Evolutionary conservation across 2,888 invertebrate species (phyloP), one percentile per base, ranked within the genome.

Genomic region (Pyralis farinalis): DNA sequence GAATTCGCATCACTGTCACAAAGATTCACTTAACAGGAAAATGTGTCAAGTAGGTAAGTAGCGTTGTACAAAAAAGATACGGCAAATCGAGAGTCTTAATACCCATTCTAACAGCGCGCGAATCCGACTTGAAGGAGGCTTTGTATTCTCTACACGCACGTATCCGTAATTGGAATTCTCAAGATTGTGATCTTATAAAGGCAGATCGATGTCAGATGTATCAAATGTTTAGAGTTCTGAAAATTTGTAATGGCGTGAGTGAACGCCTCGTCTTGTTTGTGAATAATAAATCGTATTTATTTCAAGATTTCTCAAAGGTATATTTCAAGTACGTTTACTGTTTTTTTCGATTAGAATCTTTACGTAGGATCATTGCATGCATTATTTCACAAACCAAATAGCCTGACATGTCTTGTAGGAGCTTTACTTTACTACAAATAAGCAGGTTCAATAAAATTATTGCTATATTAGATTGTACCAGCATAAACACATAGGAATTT

Each of bases 151-250:
- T 58, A 63, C 78, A 78, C 78, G 76, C 65, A 60, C 64, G 51
- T 58, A 49, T 52, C 63, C 55, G 74, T 81, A 81, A 84, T 84
- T 83, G 80, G 77, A 81, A 83, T 83, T 82, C 77, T 68, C 66
- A 64, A 76, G 73, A 76, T 75, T 72, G 67, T 72, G 74, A 77
- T 79, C 72, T 73, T 70, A 71, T 73, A 65, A 68, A 63, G 60
- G 69, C 51, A 59, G 68, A 75, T 73, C 58, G 63, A 63, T 60
- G 65, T 68, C 63, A 60, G 71, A 74, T 74, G 75, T 73, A 74
- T 77, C 75, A 71, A 69, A 53, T 53, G 53, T 53, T 55, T 58
- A 48, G 48, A 55, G 53, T 48, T 50, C 50, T 59, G 58, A 60
- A 57, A 66, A 69, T 62, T 62, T 54, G 51, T 56, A 59, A 63